Conservation (phyloP, 2,888 invertebrate genomes). For the Metopia argyrocephala region DNA sequence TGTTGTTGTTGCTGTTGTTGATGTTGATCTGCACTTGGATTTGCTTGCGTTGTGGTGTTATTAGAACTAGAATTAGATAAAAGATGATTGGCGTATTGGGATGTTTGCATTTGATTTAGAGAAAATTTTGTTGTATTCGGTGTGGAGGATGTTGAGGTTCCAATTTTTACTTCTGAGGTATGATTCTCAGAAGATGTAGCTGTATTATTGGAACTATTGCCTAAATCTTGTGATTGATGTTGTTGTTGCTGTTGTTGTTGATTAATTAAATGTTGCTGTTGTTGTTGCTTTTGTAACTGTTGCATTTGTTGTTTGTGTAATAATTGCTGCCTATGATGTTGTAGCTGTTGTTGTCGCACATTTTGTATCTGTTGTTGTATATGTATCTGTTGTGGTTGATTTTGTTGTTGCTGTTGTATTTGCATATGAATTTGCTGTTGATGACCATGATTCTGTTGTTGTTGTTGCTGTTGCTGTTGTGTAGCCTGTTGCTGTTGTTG, state of each 20-base stretch:
- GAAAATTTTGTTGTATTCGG: slow-evolving; percentile 64
- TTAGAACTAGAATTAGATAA: background rate
- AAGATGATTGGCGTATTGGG: slow-evolving; percentile 20
- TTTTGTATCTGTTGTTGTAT: slow-evolving; percentile 47
- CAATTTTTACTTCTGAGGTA: slow-evolving; percentile 66
- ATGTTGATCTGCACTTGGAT: slow-evolving; percentile 24
- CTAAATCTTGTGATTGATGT: slow-evolving; percentile 70
- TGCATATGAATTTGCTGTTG: slow-evolving; percentile 47
- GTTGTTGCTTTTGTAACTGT: slow-evolving; percentile 45
- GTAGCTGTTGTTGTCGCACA: slow-evolving; percentile 37
- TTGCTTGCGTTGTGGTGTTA: slow-evolving; percentile 22
- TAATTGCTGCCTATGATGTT: slow-evolving; percentile 43
- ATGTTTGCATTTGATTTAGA: slow-evolving; percentile 32
- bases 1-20: slow-evolving; percentile 35
- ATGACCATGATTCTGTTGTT: slow-evolving; percentile 18
- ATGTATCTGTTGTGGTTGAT: slow-evolving; percentile 47
- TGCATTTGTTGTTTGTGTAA: slow-evolving; percentile 46
- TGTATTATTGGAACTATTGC: slow-evolving; percentile 76
- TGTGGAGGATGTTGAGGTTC: slow-evolving; percentile 45
- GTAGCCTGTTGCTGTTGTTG: slow-evolving; percentile 26
- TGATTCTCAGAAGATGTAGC: slow-evolving; percentile 75
- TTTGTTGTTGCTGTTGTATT: slow-evolving; percentile 40
- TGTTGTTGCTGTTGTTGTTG: slow-evolving; percentile 20
- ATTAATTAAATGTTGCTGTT: slow-evolving; percentile 22
- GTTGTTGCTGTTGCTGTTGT: slow-evolving; percentile 14